Percentiles rank a stretch among this genome's conserved stretches.
phyloP scores from a whole-genome alignment of 53 echinoderm and acorn worm genomes.

The Glandiceps talaboti region DNA sequence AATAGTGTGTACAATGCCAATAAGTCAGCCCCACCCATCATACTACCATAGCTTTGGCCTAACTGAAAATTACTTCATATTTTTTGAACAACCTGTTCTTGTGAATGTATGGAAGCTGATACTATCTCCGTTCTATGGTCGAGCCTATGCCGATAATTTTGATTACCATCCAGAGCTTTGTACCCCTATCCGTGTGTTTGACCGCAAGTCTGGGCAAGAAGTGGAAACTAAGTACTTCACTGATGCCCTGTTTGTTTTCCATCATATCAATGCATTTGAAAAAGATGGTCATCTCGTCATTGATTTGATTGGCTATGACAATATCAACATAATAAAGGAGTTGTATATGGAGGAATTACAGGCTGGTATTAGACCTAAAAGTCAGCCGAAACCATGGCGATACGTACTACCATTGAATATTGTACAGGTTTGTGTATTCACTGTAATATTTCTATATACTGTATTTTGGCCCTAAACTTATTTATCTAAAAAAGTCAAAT shows the following conservation, averaged over 20 bases:
- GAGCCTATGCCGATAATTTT: neutral
- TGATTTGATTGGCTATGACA: conserved; percentile 34
- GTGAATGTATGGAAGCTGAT: conserved; percentile 19
- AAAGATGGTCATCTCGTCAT: conserved; percentile 36
- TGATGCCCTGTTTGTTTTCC: conserved; percentile 62
- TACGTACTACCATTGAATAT: conserved; percentile 33
- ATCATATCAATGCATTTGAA: conserved; percentile 69
- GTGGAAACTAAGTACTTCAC: conserved; percentile 26
- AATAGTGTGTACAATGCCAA: conserved; percentile 37
- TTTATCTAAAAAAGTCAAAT: no score
- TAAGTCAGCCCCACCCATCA: conserved; percentile 22
- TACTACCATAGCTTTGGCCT: conserved; percentile 82
- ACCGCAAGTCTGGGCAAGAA: conserved; percentile 35
- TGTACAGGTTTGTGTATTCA: no score
- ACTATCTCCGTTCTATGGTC: neutral
- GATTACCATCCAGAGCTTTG: neutral
- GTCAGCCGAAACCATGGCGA: conserved; percentile 5
- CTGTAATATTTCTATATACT: no score
- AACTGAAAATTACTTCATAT: conserved; percentile 60
- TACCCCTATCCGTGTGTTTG: conserved; percentile 38
- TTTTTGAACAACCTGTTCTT: conserved; percentile 48
- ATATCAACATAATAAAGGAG: conserved; percentile 14
- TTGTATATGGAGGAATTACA: conserved; percentile 9
- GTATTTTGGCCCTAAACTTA: no score
- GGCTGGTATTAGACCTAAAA: neutral